These are phyloP conservation scores for Lethocerus indicus DNA, from an alignment of 1,140 invertebrate genomes.

Conservation along the genomic window DNA sequence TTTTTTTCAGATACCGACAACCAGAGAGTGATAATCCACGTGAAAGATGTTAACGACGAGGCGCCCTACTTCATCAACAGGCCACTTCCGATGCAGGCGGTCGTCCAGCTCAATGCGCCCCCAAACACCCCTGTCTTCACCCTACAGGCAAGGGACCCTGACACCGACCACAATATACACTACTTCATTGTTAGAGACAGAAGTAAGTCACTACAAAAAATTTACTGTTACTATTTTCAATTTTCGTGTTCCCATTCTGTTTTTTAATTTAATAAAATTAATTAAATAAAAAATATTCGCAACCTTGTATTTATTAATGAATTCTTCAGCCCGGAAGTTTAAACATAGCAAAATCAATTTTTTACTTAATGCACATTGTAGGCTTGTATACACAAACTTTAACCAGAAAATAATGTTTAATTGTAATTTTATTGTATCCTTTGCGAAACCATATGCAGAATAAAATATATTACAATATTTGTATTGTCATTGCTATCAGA, in stretches of 20 bases:
- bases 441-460: too few relatives aligned
- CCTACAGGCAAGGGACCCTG: conserved; percentile 83
- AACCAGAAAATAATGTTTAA: too few relatives aligned
- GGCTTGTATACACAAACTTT: too few relatives aligned
- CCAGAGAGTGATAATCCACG: conserved; percentile 84
- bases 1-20: conserved; percentile 71
- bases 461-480: too few relatives aligned
- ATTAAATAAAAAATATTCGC: too few relatives aligned
- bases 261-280: too few relatives aligned
- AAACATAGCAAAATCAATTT: too few relatives aligned
- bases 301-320: too few relatives aligned
- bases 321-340: too few relatives aligned
- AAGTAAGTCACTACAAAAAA: conserved; percentile 29
- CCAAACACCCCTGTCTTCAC: conserved; percentile 92
- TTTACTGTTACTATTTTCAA: not conserved
- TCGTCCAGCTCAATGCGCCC: conserved; percentile 84
- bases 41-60: conserved; percentile 92
- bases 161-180: conserved; percentile 88
- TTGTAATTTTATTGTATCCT: too few relatives aligned
- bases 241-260: not conserved
- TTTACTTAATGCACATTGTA: too few relatives aligned
- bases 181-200: conserved; percentile 87
- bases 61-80: conserved; percentile 90
- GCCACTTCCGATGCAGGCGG: conserved; percentile 88
- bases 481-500: too few relatives aligned